Evolutionary conservation across 2,797 vertebrate species (phyloP).

Genomic region (Amniataba percoides): DNA sequence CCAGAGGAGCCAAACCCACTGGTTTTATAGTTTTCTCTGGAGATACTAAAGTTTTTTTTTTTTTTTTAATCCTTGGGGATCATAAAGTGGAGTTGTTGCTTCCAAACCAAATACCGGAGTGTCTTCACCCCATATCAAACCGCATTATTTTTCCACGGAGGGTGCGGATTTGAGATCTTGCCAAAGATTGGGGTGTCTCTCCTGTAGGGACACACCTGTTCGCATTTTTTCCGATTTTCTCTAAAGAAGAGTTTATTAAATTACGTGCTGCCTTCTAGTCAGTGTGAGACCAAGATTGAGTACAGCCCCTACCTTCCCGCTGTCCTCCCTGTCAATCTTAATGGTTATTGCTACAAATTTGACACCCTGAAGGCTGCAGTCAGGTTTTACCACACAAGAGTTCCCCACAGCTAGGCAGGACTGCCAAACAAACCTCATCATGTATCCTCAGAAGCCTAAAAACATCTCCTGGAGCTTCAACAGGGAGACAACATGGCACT

Average conservation of each 20-base stretch:
- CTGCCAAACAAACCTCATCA: conserved; percentile 51
- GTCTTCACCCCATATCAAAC: conserved; percentile 41
- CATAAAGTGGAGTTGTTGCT: conserved; percentile 48
- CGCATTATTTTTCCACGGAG: conserved; percentile 41
- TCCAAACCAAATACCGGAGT: conserved; percentile 29
- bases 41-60: conserved; percentile 53
- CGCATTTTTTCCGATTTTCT: conserved; percentile 47
- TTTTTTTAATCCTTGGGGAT: conserved; percentile 49
- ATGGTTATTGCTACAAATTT: conserved; percentile 65
- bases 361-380: conserved; percentile 48
- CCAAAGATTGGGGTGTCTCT: conserved; percentile 33
- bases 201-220: conserved; percentile 61
- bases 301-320: conserved; percentile 27
- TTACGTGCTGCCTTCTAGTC: conserved; percentile 56
- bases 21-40: conserved; percentile 64
- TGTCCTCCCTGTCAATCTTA: conserved; percentile 55
- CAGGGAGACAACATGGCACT: conserved; percentile 12
- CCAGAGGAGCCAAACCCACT: conserved; percentile 36
- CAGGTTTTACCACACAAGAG: conserved; percentile 29
- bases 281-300: conserved; percentile 44
- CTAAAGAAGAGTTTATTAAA: conserved; percentile 56
- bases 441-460: conserved; percentile 46
- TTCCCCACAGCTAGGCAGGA: conserved; percentile 31
- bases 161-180: conserved; percentile 38
- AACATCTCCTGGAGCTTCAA: conserved; percentile 37